Base-by-base conservation (phyloP, 1,140 invertebrate species). In the Drosophila pruinosa region DNA sequence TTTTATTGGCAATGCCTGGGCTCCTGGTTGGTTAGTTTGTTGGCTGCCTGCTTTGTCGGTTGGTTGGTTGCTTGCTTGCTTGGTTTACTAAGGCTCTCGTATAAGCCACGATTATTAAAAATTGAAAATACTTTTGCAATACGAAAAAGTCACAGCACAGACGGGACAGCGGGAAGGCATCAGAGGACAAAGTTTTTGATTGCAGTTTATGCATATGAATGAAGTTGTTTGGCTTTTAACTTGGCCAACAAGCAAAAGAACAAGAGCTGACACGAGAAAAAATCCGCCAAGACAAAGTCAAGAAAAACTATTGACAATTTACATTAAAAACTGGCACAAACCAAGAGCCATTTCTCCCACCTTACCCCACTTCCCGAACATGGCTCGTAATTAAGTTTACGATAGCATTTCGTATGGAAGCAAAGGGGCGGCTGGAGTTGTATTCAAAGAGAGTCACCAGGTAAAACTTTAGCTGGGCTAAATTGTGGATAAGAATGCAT, bases 21-120 rank as follows among this genome's bases (percentile, higher is more conserved):
- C 5, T 36, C 7, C 8, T 31, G 63, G 24, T 54, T 39, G 26
- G n/a, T 26, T 41, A 43, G 38, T 41, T 48, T 28, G 22, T 26
- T 65, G 62, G 2, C 8, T 61, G 56, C 4, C n/a, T n/a, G n/a
- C n/a, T n/a, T n/a, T n/a, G n/a, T 21, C 1, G 22, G 10, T 10
- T 21, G 4, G 31, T 10, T 38, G 62, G 12, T 38, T 22, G 15
- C 22, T n/a, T 24, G 48, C 21, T 22, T 53, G 59, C 7, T 12
- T 65, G 52, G 3, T 2, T 64, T 36, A 12, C 21, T 26, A 10
- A 28, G 26, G 12, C 26, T 22, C 34, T 38, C 59, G 50, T 56
- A 77, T 86, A 88, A 85, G 77, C 70, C 72, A 81, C 70, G 73
- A 88, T 88, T 81, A 85, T 85, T 86, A 77, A 88, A 85, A 81